Evolutionary conservation across 1,140 invertebrate species (phyloP), one percentile per base, ranked within the genome.

Genomic region (Camponotus floridanus): DNA sequence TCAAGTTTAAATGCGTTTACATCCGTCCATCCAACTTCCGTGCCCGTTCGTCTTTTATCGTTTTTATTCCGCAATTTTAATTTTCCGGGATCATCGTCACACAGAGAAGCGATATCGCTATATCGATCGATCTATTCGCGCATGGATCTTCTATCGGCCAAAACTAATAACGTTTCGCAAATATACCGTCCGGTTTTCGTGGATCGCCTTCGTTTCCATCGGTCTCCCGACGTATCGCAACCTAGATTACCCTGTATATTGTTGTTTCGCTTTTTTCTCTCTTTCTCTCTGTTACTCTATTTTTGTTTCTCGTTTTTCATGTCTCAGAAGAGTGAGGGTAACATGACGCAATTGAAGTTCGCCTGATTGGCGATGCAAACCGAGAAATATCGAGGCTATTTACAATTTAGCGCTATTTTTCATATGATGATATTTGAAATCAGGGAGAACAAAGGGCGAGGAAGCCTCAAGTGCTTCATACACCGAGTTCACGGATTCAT

Each of bases 131-230:
- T 74, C 39, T 61, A 26, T 33, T 39, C 76, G 64, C 61, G 45
- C 33, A 45, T 81, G 13, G 79, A 83, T 83, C 55, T 73, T 42
- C 67, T 48, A 73, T 83, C 57, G 67, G 31, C 21, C 31, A 21
- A 80, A 83, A 83, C 68, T 83, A 74, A 83, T 83, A 83, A 83
- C 79, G 26, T 83, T 74, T 15, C 26, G 68, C 68, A 73, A 73
- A 83, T 80, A 51, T 51, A 85, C 13, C 42, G 57, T 76, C 62
- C 15, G 62, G 61, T 55, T 78, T 85, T 68, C 31, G 15, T 39
- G 36, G 11, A 48, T 68, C 78, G 68, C 68, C 79, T 74, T 73
- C 68, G 79, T 73, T 71, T 83, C 55, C 68, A 74, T 83, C 55
- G 68, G 39, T 83, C 79, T 80, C 48, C 36, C 68, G 39, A 74